Evolutionary conservation across 2,113 vertebrate species (phyloP).

Genomic region (Mastomys natalensis): DNA sequence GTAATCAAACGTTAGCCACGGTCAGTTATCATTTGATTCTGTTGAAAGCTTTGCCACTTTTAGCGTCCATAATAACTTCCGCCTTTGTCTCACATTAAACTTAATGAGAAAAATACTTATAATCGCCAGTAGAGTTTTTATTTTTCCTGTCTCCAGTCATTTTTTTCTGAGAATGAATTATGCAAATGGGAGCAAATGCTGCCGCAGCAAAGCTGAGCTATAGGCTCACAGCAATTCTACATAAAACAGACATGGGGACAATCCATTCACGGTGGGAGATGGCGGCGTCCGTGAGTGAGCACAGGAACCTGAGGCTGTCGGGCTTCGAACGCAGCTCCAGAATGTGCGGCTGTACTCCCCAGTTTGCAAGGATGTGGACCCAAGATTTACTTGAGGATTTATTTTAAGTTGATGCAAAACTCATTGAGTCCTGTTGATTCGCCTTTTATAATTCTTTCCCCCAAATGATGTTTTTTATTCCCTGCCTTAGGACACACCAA

Average conservation of each 20-base stretch:
- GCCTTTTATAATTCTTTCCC: not conserved
- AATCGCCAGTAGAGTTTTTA: not conserved
- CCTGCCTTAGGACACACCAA: not conserved
- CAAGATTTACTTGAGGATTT: conserved; percentile 15
- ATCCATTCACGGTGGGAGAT: not conserved
- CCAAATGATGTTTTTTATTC: not conserved
- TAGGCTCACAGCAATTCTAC: not conserved
- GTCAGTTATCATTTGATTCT: conserved; percentile 39
- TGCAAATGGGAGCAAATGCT: not conserved
- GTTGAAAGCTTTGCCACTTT: conserved; percentile 3
- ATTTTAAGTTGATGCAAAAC: conserved; percentile 26
- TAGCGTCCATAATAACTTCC: conserved; percentile 1
- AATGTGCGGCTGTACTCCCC: not conserved
- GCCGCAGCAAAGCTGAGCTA: not conserved
- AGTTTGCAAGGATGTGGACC: not conserved
- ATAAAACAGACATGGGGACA: not conserved
- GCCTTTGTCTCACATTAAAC: conserved; percentile 29
- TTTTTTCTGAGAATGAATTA: not conserved
- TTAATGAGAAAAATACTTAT: not conserved
- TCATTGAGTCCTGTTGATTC: not conserved
- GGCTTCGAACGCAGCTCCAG: not conserved
- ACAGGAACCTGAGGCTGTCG: not conserved
- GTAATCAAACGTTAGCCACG: not conserved
- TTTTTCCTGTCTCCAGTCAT: conserved; percentile 3
- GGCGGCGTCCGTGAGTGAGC: not conserved